phyloP scores from a whole-genome alignment of 2,113 vertebrate species.

The Dasyornis broadbenti region DNA sequence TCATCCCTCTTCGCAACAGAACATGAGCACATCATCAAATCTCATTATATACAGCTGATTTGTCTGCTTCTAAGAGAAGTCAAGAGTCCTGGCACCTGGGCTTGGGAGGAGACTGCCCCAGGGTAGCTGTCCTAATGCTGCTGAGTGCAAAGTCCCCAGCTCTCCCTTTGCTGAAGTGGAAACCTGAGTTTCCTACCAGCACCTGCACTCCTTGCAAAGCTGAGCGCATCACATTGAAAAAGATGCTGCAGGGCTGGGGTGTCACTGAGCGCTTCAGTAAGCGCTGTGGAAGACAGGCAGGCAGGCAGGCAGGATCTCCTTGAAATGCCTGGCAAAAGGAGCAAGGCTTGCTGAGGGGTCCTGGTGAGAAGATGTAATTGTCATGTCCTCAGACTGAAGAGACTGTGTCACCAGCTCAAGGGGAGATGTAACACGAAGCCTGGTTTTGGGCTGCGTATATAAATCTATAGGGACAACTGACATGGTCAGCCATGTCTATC shows the following conservation, averaged over 20 bases:
- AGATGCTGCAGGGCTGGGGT: not conserved
- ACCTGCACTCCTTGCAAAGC: not conserved
- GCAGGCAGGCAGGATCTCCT: not conserved
- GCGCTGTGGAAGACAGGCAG: not conserved
- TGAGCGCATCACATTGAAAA: not conserved
- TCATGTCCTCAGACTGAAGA: not conserved
- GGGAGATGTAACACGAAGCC: not conserved
- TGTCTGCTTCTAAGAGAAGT: not conserved
- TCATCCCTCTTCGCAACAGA: not conserved
- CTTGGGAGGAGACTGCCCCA: not conserved
- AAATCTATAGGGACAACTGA: not conserved
- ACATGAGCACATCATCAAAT: not conserved
- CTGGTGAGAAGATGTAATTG: not conserved
- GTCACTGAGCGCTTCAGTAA: not conserved
- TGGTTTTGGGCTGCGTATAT: not conserved
- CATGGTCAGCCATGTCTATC: not conserved
- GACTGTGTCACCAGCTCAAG: not conserved
- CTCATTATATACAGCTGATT: not conserved
- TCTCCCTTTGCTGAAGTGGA: not conserved
- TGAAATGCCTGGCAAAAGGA: not conserved
- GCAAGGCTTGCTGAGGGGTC: not conserved
- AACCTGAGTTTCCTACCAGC: not conserved
- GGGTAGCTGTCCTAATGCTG: not conserved
- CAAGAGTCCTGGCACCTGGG: not conserved
- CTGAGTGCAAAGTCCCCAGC: fast-evolving